phyloP scores from a whole-genome alignment of 2,888 invertebrate genomes.

The Cephus rjabovi region DNA sequence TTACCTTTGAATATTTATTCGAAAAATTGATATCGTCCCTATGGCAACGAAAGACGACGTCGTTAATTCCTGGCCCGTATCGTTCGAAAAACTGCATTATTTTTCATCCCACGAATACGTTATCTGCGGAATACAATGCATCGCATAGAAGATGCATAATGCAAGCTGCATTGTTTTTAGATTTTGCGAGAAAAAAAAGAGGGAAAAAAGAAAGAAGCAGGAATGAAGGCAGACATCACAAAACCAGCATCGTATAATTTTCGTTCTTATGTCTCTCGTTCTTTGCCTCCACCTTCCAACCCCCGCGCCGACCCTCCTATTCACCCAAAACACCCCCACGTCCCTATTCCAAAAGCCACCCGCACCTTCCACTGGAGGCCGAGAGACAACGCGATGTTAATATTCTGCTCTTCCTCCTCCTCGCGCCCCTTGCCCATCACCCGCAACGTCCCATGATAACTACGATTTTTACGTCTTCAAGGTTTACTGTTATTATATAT shows the following conservation, averaged over 20 bases:
- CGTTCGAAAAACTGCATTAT: no score
- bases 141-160: not conserved
- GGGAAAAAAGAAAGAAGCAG: not conserved
- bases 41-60: not conserved
- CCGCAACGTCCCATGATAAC: not conserved
- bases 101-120: no score
- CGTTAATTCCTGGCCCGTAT: no score
- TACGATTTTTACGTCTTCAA: not conserved
- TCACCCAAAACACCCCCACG: not conserved
- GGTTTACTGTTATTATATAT: not conserved
- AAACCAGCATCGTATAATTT: not conserved
- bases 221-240: not conserved
- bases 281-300: not conserved
- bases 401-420: not conserved
- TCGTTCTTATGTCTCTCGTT: not conserved
- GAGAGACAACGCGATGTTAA: not conserved
- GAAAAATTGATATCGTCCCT: not conserved
- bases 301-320: not conserved
- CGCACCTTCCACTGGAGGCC: not conserved
- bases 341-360: not conserved
- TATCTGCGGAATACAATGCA: not conserved
- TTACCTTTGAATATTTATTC: not conserved
- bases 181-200: not conserved
- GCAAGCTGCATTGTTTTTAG: not conserved
- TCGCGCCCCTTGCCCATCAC: not conserved